Evolutionary conservation across 2,888 invertebrate species (phyloP).

Genomic region (Scaptomyza caliginosa): DNA sequence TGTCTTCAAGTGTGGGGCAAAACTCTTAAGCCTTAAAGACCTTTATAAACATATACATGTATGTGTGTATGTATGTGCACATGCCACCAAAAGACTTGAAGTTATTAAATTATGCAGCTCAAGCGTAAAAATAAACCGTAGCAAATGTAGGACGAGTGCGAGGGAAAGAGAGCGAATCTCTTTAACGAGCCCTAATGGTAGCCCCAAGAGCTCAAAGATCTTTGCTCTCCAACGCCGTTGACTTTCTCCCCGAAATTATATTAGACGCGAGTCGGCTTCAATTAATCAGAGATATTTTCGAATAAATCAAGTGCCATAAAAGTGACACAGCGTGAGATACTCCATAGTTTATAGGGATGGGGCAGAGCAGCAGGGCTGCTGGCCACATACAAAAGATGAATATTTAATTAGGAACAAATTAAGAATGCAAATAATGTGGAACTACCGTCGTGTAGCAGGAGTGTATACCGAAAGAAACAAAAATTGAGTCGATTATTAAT

Average conservation of each 20-base stretch:
- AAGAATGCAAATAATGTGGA: constrained; percentile 76
- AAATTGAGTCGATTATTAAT: constrained; percentile 65
- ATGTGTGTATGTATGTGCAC: constrained; percentile 33
- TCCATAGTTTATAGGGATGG: neutral
- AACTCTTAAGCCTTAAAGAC: constrained; percentile 39
- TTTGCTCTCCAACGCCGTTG: constrained; percentile 20
- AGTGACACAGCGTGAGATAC: constrained; percentile 74
- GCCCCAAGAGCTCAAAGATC: constrained; percentile 24
- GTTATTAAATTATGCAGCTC: constrained; percentile 74
- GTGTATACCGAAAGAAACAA: neutral
- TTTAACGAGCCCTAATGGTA: constrained; percentile 74
- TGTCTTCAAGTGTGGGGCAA: constrained; percentile 51
- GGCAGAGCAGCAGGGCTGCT: constrained; percentile 12
- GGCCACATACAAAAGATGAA: constrained; percentile 66
- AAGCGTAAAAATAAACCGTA: constrained; percentile 78
- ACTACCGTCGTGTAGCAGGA: constrained; percentile 63
- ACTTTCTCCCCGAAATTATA: constrained; percentile 59
- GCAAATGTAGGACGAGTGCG: constrained; percentile 62
- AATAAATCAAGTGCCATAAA: constrained; percentile 77
- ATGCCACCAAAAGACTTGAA: constrained; percentile 35
- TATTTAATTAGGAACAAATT: constrained; percentile 77
- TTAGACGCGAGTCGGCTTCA: constrained; percentile 69
- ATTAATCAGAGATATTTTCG: constrained; percentile 72
- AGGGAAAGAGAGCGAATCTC: constrained; percentile 18
- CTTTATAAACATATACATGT: no score